Conservation (phyloP, 2,113 vertebrate genomes). For the Anser cygnoides region DNA sequence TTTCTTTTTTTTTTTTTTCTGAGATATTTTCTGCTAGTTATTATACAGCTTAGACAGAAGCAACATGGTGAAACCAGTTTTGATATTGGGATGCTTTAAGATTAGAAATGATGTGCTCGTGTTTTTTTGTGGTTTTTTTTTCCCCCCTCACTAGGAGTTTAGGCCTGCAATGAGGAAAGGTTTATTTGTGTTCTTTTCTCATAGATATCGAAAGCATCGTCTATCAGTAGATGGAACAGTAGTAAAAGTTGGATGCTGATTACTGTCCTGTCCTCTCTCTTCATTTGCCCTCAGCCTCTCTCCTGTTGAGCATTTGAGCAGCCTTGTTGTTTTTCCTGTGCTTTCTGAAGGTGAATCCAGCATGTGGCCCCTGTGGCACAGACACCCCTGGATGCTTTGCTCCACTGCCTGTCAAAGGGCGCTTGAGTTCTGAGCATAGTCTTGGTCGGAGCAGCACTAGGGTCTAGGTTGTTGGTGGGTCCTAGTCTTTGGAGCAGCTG, state of each 20-base stretch:
- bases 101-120: background rate
- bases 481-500: background rate
- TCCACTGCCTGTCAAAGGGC: background rate
- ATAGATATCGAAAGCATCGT: background rate
- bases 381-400: background rate
- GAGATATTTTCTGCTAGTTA: background rate
- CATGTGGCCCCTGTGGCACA: background rate
- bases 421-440: background rate
- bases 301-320: background rate
- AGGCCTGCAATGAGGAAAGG: background rate
- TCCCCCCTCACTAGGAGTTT: background rate
- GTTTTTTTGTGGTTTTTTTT: background rate
- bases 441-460: background rate
- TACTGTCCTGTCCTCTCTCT: background rate
- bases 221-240: background rate
- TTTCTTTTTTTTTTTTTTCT: background rate
- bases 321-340: background rate
- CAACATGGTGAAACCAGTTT: rapidly evolving
- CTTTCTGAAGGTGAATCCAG: background rate
- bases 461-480: background rate
- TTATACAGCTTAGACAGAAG: background rate
- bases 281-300: background rate
- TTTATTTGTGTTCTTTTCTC: background rate
- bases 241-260: background rate
- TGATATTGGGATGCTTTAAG: background rate